Conservation (phyloP, 2,888 invertebrate genomes). For the Pollenia griseotomentosa region DNA sequence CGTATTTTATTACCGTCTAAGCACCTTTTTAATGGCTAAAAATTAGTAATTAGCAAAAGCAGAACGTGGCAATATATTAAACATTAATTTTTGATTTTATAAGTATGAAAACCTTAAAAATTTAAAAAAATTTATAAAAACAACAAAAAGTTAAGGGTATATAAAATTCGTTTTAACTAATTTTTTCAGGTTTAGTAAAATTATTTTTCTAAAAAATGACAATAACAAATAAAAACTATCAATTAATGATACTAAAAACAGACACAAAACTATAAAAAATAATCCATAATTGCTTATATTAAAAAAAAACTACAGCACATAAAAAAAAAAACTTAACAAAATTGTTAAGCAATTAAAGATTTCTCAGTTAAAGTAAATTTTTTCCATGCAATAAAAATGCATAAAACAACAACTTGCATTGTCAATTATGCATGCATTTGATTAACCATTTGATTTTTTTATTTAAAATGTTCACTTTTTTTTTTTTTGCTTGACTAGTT, state of each 20-base stretch:
- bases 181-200: neutral
- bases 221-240: slow-evolving; percentile 48
- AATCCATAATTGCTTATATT: slow-evolving; percentile 45
- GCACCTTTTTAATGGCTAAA: no score
- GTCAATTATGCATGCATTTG: slow-evolving; percentile 66
- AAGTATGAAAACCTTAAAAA: no score
- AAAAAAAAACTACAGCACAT: slow-evolving; percentile 1
- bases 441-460: slow-evolving; percentile 52
- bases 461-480: slow-evolving; percentile 19
- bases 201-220: slow-evolving; percentile 38
- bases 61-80: no score
- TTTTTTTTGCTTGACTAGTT: slow-evolving; percentile 47
- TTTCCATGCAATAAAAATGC: slow-evolving; percentile 19
- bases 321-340: slow-evolving; percentile 14
- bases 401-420: slow-evolving; percentile 23
- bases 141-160: neutral
- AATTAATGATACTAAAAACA: slow-evolving; percentile 41
- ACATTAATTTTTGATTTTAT: no score
- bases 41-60: no score
- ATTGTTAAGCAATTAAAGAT: slow-evolving; percentile 57
- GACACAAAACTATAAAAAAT: slow-evolving; percentile 43
- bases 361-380: slow-evolving; percentile 34
- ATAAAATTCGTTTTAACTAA: neutral
- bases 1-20: no score
- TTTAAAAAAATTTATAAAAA: neutral